These are phyloP conservation scores for Aphidius gifuensis DNA, from an alignment of 1,140 invertebrate species.

Conservation along the genomic window DNA sequence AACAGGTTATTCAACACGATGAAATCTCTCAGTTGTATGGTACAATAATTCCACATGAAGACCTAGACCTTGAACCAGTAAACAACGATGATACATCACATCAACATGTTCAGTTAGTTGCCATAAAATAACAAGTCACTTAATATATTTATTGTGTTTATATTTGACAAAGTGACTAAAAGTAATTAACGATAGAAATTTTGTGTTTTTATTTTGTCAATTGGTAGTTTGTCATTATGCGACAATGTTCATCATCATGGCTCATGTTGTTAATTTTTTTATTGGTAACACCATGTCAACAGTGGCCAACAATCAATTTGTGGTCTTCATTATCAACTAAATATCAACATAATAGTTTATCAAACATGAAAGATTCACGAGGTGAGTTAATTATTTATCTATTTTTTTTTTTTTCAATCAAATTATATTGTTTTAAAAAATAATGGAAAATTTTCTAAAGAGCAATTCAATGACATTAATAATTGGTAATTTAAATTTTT, in stretches of 20 bases:
- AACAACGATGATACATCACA: constrained; percentile 2
- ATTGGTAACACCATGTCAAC: constrained; percentile 20
- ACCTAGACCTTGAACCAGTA: constrained; percentile 21
- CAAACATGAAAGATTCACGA: neutral
- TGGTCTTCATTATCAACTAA: constrained; percentile 14
- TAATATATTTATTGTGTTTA: constrained; percentile 1
- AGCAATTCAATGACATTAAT: no score
- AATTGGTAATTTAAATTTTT: no score
- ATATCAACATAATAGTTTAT: constrained; percentile 4
- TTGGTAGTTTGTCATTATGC: constrained; percentile 10
- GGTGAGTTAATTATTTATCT: constrained; percentile 1
- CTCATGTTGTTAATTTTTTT: constrained; percentile 14
- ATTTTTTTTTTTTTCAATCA: neutral
- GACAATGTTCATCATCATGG: constrained; percentile 16
- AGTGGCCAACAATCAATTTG: constrained; percentile 16
- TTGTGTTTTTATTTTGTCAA: neutral
- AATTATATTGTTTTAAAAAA: neutral
- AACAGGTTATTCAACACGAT: no score
- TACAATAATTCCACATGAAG: constrained; percentile 14
- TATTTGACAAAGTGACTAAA: constrained; percentile 3
- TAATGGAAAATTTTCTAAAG: neutral
- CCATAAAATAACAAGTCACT: neutral
- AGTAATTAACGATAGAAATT: neutral
- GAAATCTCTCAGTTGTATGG: neutral
- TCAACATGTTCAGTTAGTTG: neutral